phyloP scores from a whole-genome alignment of 2,888 invertebrate species.

The Dendrolimus houi region DNA sequence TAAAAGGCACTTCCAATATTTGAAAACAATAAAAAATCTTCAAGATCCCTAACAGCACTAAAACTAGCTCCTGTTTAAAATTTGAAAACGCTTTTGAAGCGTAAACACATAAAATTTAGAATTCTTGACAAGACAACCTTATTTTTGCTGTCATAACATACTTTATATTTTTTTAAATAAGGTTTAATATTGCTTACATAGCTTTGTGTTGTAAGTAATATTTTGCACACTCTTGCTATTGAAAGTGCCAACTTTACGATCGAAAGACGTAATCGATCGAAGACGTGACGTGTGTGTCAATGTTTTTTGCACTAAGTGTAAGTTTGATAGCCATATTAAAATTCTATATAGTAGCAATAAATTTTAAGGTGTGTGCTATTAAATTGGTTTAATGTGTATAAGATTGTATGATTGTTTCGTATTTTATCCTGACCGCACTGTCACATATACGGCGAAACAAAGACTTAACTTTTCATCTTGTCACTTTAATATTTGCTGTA shows the following conservation, averaged over 20 bases:
- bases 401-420: no score
- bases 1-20: no score
- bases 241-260: slow-evolving; percentile 45
- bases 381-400: background rate
- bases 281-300: slow-evolving; percentile 32
- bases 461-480: no score
- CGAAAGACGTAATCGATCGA: slow-evolving; percentile 37
- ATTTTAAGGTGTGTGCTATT: slow-evolving; percentile 4
- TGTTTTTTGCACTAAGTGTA: slow-evolving; percentile 18
- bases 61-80: slow-evolving; percentile 9
- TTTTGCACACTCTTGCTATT: slow-evolving; percentile 31
- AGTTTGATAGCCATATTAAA: slow-evolving; percentile 24
- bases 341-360: slow-evolving; percentile 16
- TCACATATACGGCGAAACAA: no score
- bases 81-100: slow-evolving; percentile 13
- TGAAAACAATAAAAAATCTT: no score
- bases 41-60: background rate
- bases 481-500: no score
- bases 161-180: background rate
- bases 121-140: background rate
- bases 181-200: background rate
- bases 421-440: no score
- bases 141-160: background rate
- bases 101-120: slow-evolving; percentile 14
- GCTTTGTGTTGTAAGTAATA: background rate